phyloP scores from a whole-genome alignment of 2,113 vertebrate species.

The Climacteris rufus region DNA sequence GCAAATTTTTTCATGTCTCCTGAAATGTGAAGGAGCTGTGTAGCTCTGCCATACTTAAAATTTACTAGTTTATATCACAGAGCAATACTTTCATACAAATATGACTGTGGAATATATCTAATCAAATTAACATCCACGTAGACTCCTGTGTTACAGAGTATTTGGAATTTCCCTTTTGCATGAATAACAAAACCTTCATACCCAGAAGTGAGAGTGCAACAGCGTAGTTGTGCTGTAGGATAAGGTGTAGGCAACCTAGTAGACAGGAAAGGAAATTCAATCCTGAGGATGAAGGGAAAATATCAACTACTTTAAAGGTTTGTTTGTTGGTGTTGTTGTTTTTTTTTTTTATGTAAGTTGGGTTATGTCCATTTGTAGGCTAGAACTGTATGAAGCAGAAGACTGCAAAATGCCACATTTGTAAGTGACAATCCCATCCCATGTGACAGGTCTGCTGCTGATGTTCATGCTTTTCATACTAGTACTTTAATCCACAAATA shows the following conservation, averaged over 20 bases:
- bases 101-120: not conserved
- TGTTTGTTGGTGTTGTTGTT: no score
- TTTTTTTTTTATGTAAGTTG: not conserved
- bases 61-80: not conserved
- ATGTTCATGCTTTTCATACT: not conserved
- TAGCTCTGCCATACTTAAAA: not conserved
- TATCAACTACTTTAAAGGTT: not conserved
- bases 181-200: not conserved
- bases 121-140: not conserved
- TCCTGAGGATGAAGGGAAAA: not conserved
- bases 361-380: not conserved
- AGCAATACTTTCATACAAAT: not conserved
- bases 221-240: not conserved
- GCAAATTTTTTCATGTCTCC: not conserved
- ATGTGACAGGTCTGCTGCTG: not conserved
- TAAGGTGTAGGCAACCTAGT: not conserved
- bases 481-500: not conserved
- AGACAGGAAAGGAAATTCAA: not conserved
- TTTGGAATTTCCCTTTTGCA: not conserved
- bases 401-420: not conserved
- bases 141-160: not conserved
- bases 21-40: not conserved
- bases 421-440: not conserved
- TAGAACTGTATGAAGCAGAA: not conserved
- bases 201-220: not conserved